phyloP scores from a whole-genome alignment of 2,888 invertebrate species.

The Brenthis daphne region DNA sequence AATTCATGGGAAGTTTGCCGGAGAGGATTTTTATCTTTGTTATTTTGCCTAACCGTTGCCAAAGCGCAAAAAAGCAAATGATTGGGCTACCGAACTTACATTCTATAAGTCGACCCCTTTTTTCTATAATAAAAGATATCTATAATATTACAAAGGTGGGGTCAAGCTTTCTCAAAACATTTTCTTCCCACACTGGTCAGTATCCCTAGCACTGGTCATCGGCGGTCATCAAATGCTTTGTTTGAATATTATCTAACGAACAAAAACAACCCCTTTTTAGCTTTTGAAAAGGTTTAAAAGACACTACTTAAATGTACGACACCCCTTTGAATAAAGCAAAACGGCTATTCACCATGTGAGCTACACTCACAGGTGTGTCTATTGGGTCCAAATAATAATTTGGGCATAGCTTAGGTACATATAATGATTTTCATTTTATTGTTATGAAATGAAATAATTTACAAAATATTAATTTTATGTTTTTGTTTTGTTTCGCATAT shows the following conservation, averaged over 20 bases:
- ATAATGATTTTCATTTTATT: background rate
- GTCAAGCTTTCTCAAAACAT: constrained; percentile 65
- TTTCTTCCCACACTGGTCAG: constrained; percentile 79
- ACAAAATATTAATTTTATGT: too few species aligned
- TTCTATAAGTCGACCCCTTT: constrained; percentile 62
- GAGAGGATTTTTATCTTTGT: constrained; percentile 63
- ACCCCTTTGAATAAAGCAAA: constrained; percentile 64
- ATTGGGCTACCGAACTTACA: constrained; percentile 51
- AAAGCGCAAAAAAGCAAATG: constrained; percentile 64
- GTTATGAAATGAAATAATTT: too few species aligned
- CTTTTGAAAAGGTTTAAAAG: constrained; percentile 60
- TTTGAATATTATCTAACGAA: constrained; percentile 61
- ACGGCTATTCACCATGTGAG: constrained; percentile 50
- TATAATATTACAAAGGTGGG: constrained; percentile 66
- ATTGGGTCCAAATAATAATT: constrained; percentile 23
- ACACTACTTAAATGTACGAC: constrained; percentile 60
- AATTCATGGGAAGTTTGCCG: constrained; percentile 70
- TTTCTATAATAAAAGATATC: constrained; percentile 58
- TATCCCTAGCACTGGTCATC: constrained; percentile 75
- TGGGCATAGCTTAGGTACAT: background rate
- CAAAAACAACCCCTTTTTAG: constrained; percentile 66
- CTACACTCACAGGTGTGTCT: constrained; percentile 45
- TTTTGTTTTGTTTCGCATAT: too few species aligned
- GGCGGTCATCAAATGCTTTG: constrained; percentile 74
- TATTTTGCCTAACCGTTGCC: constrained; percentile 66